Evolutionary conservation across 2,888 invertebrate genomes (phyloP).

Genomic region (Drosophila pullipes): DNA sequence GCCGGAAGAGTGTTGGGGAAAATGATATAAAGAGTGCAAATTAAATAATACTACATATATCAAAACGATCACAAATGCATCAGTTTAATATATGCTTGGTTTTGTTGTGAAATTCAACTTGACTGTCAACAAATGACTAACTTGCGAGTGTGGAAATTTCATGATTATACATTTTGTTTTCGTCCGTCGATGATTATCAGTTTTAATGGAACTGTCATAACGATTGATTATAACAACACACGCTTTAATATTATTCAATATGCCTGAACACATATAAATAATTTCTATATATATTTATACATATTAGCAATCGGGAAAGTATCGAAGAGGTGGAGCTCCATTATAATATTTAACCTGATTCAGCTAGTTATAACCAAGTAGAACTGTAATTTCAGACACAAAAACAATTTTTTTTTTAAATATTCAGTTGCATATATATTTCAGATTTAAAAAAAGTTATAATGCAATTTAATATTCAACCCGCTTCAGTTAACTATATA

Average conservation of each 20-base stretch:
- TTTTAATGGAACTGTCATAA: slow-evolving; percentile 1
- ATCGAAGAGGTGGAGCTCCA: background rate
- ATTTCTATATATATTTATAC: background rate
- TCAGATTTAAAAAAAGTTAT: background rate
- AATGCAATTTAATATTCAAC: background rate
- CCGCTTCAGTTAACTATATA: background rate
- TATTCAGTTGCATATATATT: slow-evolving; percentile 39
- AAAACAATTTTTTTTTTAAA: slow-evolving; percentile 13
- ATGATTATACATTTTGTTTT: slow-evolving; percentile 13
- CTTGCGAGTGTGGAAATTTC: slow-evolving; percentile 8
- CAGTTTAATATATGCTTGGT: background rate
- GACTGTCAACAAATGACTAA: slow-evolving; percentile 40
- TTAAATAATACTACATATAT: background rate
- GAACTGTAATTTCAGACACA: background rate
- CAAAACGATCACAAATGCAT: background rate
- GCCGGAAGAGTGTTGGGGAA: background rate
- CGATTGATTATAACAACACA: slow-evolving; percentile 13
- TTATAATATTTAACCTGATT: background rate
- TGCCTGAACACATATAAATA: background rate
- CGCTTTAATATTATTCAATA: slow-evolving; percentile 15
- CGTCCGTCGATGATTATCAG: slow-evolving; percentile 21
- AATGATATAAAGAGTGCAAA: background rate
- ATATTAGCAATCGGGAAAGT: background rate
- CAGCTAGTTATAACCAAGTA: background rate
- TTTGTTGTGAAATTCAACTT: slow-evolving; percentile 14